Base-by-base conservation (phyloP, 2,888 invertebrate species). In the Eulithis prunata region DNA sequence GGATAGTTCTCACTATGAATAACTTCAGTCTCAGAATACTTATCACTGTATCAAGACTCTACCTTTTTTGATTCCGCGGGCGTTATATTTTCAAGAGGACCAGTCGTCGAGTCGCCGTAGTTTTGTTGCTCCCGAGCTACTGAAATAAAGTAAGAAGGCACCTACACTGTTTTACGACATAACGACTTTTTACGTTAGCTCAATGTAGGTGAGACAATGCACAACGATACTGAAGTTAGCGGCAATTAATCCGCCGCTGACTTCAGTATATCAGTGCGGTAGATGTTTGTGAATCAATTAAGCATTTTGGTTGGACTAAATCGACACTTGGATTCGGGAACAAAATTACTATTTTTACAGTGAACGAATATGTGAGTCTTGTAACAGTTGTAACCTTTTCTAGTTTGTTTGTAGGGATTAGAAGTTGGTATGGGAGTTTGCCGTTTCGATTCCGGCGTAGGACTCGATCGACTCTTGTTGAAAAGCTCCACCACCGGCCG, bases 401-500 rank as follows among this genome's bases (percentile, higher is more conserved):
- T 80, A 14, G 38, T 72, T 45, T 71, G 63, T 45, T 71, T 73
- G 41, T 75, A 71, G 21, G 51, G 55, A n/a, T 47, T 46, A 11
- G 53, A 52, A 4, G 68, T 78, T 75, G 63, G 12, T 6, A 53
- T 43, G 0, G 65, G 52, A 11, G 61, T n/a, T 6, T 61, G 73
- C 0, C 55, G 62, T 11, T 57, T 62, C 13, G 41, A 3, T 3
- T 57, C 55, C 10, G 67, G 45, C 49, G 71, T 63, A 36, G 13
- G 70, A 64, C 32, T 74, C 0, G 60, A 58, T 12, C 74, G 72
- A 36, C 63, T 76, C 80, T 89, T 94, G 83, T 88, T 91, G 75
- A 88, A 90, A 74, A 85, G 78, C 76, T 89, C 91, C 71, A 87
- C 93, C 70, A 88, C 84, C 60, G 87, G 90, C 74, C 93, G 84